These are phyloP conservation scores for Tyrannus savana DNA, from an alignment of 2,113 vertebrate species.

Conservation along the genomic window DNA sequence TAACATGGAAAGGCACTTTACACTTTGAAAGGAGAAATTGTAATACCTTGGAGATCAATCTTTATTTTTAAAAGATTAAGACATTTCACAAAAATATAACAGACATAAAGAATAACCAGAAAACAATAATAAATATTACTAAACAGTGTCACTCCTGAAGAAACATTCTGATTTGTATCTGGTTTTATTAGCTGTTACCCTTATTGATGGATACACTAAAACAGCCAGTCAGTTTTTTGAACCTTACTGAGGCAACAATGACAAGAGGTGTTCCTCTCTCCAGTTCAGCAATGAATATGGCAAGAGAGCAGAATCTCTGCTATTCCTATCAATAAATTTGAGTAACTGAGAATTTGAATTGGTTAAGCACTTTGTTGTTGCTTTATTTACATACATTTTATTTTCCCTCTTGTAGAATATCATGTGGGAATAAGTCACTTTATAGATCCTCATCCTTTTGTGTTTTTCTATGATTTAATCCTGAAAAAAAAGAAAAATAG, in stretches of 20 bases:
- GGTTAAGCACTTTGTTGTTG: not conserved
- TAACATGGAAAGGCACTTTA: not conserved
- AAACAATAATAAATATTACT: not conserved
- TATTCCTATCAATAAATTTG: not conserved
- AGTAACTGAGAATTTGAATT: not conserved
- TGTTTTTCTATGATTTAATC: not conserved
- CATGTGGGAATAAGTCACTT: not conserved
- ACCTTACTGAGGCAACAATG: not conserved
- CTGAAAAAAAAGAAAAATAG: not conserved
- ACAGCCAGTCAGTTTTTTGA: not conserved
- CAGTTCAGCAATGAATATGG: not conserved
- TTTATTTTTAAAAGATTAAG: slow-evolving; percentile 16
- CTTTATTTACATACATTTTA: not conserved
- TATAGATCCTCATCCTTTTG: not conserved
- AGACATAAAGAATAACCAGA: not conserved
- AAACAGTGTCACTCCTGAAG: not conserved
- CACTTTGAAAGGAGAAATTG: not conserved
- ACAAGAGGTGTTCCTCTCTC: not conserved
- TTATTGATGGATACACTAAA: not conserved
- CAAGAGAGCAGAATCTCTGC: not conserved
- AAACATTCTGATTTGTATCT: not conserved
- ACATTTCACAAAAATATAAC: not conserved
- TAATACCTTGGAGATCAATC: not conserved
- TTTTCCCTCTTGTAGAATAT: not conserved
- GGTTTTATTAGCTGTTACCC: not conserved